Percentiles rank a stretch among this genome's conserved stretches.
phyloP scores from a whole-genome alignment of 1,140 invertebrate genomes.

The Drosophila subobscura region DNA sequence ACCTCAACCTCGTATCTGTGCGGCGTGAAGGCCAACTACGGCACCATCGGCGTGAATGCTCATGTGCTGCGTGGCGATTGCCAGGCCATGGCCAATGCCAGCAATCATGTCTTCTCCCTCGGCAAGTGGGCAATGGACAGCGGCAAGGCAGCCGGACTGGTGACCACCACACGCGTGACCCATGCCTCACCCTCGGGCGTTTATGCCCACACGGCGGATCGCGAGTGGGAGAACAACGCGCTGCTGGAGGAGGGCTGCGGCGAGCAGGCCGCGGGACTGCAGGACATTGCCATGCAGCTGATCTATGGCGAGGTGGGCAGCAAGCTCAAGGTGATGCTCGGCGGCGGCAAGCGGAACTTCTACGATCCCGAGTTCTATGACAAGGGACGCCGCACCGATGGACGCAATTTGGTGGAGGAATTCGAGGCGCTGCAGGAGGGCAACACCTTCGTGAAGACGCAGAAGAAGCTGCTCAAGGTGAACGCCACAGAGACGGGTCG shows the following conservation, averaged over 20 bases:
- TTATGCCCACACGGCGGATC: constrained; percentile 90
- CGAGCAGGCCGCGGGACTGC: constrained; percentile 83
- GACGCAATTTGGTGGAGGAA: constrained; percentile 89
- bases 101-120: constrained; percentile 87
- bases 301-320: constrained; percentile 87
- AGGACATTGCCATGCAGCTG: constrained; percentile 90
- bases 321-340: constrained; percentile 88
- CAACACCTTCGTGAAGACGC: constrained; percentile 87
- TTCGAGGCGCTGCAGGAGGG: constrained; percentile 81
- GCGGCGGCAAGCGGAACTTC: constrained; percentile 90
- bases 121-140: constrained; percentile 89
- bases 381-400: constrained; percentile 87
- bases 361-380: constrained; percentile 86
- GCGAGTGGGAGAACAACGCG: constrained; percentile 91
- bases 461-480: constrained; percentile 84
- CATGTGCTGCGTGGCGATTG: constrained; percentile 87
- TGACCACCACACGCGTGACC: constrained; percentile 91
- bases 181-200: constrained; percentile 90
- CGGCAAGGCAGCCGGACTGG: constrained; percentile 90
- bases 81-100: constrained; percentile 84
- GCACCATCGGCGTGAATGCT: constrained; percentile 90
- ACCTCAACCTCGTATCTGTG: constrained; percentile 91
- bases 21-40: constrained; percentile 93
- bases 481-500: constrained; percentile 79
- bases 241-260: constrained; percentile 84